Percentiles rank a stretch among this genome's conserved stretches.
phyloP scores from a whole-genome alignment of 2,888 invertebrate species.

The Drosophila hawaiiensis region DNA sequence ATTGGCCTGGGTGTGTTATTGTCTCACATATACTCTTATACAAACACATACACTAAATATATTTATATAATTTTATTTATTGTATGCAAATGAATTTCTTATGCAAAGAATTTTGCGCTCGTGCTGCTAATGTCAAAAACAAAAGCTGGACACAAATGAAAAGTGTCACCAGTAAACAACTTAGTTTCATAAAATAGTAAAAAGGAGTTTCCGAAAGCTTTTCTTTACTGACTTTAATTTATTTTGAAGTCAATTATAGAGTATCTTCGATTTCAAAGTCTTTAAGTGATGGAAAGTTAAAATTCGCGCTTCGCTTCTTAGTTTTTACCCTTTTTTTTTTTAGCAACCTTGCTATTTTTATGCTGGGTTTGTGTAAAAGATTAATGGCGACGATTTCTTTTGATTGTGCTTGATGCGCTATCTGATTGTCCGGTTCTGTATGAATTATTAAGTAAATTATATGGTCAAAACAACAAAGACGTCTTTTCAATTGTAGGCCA shows the following conservation, averaged over 20 bases:
- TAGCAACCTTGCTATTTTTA: slow-evolving; percentile 1
- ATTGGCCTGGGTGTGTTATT: slow-evolving; percentile 20
- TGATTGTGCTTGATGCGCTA: not conserved
- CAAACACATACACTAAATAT: not conserved
- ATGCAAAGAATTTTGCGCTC: slow-evolving; percentile 16
- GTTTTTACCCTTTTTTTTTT: not conserved
- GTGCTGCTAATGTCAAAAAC: slow-evolving; percentile 7
- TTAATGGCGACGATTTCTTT: slow-evolving; percentile 39
- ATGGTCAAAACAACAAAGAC: slow-evolving; percentile 44
- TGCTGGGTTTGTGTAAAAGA: slow-evolving; percentile 18
- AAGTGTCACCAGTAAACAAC: slow-evolving; percentile 26
- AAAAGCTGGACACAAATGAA: slow-evolving; percentile 4
- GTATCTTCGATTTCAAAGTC: slow-evolving; percentile 9
- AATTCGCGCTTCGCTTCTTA: not conserved
- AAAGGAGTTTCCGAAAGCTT: not conserved
- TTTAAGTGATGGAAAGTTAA: slow-evolving; percentile 15
- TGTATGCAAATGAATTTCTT: slow-evolving; percentile 3
- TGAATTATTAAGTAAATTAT: slow-evolving; percentile 71
- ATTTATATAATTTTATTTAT: slow-evolving; percentile 1
- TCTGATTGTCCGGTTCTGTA: slow-evolving; percentile 1
- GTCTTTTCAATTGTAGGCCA: slow-evolving; percentile 19
- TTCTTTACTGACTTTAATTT: slow-evolving; percentile 23
- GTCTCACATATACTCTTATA: not conserved
- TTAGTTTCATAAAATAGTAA: not conserved
- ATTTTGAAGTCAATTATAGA: slow-evolving; percentile 30